These are phyloP conservation scores for Ptycholaimellus sp. DNA, from an alignment of 2,888 invertebrate genomes.

Conservation along the genomic window DNA sequence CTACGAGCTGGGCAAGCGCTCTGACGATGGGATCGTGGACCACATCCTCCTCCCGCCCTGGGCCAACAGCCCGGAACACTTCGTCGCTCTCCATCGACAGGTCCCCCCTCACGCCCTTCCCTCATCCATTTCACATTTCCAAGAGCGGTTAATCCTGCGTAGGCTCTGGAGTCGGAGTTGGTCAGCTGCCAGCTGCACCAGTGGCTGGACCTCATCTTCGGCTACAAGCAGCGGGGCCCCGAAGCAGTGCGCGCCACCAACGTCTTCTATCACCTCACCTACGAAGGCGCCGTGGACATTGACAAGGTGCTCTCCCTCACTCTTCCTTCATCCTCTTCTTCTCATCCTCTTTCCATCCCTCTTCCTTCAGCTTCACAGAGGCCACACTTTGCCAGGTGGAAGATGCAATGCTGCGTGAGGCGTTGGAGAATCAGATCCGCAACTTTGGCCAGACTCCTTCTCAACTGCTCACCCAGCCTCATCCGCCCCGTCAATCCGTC, in stretches of 20 bases:
- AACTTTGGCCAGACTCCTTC: constrained; percentile 97
- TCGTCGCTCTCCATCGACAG: constrained; percentile 85
- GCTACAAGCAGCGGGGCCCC: constrained; percentile 83
- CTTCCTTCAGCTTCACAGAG: background rate
- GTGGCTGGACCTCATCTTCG: constrained; percentile 98
- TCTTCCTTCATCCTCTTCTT: constrained; percentile 34
- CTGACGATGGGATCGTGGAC: constrained; percentile 55
- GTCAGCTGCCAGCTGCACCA: constrained; percentile 97
- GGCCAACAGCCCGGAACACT: constrained; percentile 69
- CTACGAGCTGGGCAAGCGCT: constrained; percentile 63
- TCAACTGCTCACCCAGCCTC: constrained; percentile 86
- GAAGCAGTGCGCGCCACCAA: constrained; percentile 60
- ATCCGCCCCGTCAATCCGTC: constrained; percentile 79
- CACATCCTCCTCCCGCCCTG: constrained; percentile 81
- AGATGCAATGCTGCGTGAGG: constrained; percentile 17
- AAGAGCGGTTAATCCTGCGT: constrained; percentile 68
- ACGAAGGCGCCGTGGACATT: constrained; percentile 84
- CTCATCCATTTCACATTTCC: constrained; percentile 83
- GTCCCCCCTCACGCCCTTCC: constrained; percentile 50
- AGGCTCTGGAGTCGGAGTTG: constrained; percentile 91
- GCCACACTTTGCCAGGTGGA: constrained; percentile 11
- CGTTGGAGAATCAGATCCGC: constrained; percentile 81
- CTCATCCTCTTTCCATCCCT: background rate
- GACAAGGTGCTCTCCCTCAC: constrained; percentile 33
- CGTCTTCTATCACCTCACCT: constrained; percentile 96